Base-by-base conservation (phyloP, 2,888 invertebrate species). In the Sinohyriopsis cumingii region DNA sequence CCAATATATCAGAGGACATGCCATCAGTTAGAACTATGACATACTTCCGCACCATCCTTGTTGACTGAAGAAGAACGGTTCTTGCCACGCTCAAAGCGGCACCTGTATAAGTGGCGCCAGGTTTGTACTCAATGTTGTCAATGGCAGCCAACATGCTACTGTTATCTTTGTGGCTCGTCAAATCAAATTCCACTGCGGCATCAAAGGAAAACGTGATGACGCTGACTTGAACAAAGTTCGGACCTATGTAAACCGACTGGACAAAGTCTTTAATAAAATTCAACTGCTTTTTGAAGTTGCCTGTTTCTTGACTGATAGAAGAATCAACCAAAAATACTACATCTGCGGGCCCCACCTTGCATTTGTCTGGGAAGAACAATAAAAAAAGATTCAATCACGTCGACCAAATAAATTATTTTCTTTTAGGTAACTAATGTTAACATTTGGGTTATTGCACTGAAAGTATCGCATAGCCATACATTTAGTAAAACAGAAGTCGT, bases 191-290 rank as follows among this genome's bases (percentile, higher is more conserved):
- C 22, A 72, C 65, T 1, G n/a, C 22, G 24, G 72, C 63, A n/a
- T 68, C 19, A 33, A 62, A 20, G 0, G 72, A 72, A 55, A 45
- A 61, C 5, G 62, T 62, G 0, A 72, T 68, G n/a, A 68, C 22
- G 7, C 65, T 61, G n/a, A 72, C 54, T 55, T 63, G 68, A 45
- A 62, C 62, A 33, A 59, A 65, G 24, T 24, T 68, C 25, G 63
- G 55, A 55, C 68, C 72, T 20, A 68, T 59, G 18, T 68, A 63
- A 59, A 68, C 63, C 6, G 59, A 24, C 20, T 24, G 20, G 1
- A 72, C 55, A 25, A 72, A 72, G n/a, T 65, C 62, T 25, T 63
- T 63, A 9, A 68, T 62, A 24, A 68, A 68, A n/a, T 68, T 28
- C 24, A 59, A 63, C 63, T 72, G 68, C 55, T 24, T 65, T 3